Conservation (phyloP, 1,140 invertebrate species). For the Paracyclopina nana region DNA sequence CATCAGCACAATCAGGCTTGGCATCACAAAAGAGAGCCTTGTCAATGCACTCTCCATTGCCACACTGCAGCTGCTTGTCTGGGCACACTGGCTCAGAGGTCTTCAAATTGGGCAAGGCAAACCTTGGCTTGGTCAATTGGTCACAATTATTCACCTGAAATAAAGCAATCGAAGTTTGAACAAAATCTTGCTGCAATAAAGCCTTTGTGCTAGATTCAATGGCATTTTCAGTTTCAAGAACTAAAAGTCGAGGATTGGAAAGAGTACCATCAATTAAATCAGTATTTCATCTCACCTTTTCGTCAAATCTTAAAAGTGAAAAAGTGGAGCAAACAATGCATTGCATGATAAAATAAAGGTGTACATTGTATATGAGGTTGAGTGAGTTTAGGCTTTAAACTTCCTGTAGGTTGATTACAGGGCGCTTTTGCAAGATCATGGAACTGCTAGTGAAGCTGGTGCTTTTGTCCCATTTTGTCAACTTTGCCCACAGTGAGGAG, state of each 20-base stretch:
- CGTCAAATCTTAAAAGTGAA: neutral
- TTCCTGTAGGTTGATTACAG: too few species aligned
- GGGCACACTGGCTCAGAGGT: conserved; percentile 71
- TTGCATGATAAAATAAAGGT: too few species aligned
- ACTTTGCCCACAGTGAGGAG: too few species aligned
- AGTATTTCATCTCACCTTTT: neutral
- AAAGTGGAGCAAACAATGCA: too few species aligned
- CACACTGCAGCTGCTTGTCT: conserved; percentile 63
- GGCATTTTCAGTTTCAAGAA: neutral
- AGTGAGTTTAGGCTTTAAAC: too few species aligned
- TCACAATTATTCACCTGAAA: conserved; percentile 15
- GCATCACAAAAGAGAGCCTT: conserved; percentile 44
- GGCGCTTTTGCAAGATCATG: too few species aligned
- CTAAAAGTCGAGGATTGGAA: neutral
- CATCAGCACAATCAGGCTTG: conserved; percentile 71
- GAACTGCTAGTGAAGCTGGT: too few species aligned
- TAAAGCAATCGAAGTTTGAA: neutral
- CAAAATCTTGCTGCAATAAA: neutral
- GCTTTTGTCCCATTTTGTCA: too few species aligned
- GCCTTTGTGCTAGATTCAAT: too few species aligned
- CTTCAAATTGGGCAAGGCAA: conserved; percentile 60
- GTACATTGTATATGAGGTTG: too few species aligned
- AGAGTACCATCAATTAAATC: neutral
- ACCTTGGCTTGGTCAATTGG: conserved; percentile 50
- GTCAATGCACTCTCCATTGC: conserved; percentile 66